Evolutionary conservation across 2,113 vertebrate genomes (phyloP).

Genomic region (Cepphus grylle): DNA sequence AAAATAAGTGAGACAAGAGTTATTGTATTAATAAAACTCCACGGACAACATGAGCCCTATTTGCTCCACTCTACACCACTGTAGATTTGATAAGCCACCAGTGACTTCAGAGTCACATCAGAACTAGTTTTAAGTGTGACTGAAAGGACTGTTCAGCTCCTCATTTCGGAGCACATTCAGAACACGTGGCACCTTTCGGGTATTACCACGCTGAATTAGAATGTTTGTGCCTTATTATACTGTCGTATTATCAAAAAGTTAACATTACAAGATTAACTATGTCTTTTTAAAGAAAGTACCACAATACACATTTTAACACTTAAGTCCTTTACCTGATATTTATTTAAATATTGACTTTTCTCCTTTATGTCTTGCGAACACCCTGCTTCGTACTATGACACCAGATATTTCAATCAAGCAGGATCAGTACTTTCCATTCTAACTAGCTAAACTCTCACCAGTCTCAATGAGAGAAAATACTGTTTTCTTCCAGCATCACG

Average conservation of each 20-base stretch:
- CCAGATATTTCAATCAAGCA: background rate
- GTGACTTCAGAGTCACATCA: background rate
- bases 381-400: fast-evolving
- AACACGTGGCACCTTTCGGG: background rate
- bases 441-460: background rate
- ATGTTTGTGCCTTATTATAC: background rate
- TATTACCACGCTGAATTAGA: background rate
- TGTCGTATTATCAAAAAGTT: background rate
- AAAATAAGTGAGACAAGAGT: background rate
- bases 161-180: background rate
- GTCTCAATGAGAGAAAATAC: background rate
- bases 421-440: background rate
- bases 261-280: background rate
- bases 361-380: background rate
- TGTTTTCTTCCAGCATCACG: background rate
- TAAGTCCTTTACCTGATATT: background rate
- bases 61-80: background rate
- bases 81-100: background rate
- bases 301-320: background rate
- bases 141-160: background rate
- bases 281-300: background rate
- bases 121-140: fast-evolving
- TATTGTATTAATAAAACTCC: background rate
- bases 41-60: background rate
- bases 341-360: background rate